Base-by-base conservation (phyloP, 1,140 invertebrate species). In the Psix sp. region DNA sequence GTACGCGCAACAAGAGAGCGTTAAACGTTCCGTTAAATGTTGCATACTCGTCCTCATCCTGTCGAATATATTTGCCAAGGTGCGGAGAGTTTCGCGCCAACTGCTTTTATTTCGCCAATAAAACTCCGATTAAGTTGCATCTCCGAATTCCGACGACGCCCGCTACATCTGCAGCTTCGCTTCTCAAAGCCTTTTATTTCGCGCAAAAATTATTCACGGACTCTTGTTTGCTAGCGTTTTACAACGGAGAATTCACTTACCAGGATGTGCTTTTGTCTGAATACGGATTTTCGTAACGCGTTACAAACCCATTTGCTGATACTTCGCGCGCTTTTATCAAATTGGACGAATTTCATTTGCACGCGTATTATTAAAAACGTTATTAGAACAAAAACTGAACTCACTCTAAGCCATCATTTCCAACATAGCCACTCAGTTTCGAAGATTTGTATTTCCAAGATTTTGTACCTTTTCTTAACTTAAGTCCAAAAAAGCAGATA, bases 21-120 rank as follows among this genome's bases (percentile, higher is more conserved):
- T 63, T 77, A 67, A 77, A 73, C 62, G 76, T 77, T 74, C 60
- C 60, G 76, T 77, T 67, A 67, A 74, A 77, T 65, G 66, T 72
- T 68, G 60, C 45, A 52, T 45, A 33, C 40, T 68, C 68, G 35
- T 60, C 57, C 57, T 56, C 36, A 40, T 60, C 60, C 49, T 65
- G 54, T 66, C 59, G 68, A 62, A 68, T 59, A 45, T 57, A 54
- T 57, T 59, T 45, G 60, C 59, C 29, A 62, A 62, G 54, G 54
- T 43, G 63, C 20, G 35, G 46, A 42, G 35, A 59, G 42, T 33
- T 39, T 15, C 35, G 51, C 46, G 52, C 48, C 9, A 45, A 68
- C 54, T 57, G 74, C 54, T 70, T 75, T 73, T 73, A 77, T 77
- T 73, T 62, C 59, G 17, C 59, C 65, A 60, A 70, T 76, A 78